Conservation (phyloP, 35 echinoderm and acorn worm species). For the Acanthaster planci region DNA sequence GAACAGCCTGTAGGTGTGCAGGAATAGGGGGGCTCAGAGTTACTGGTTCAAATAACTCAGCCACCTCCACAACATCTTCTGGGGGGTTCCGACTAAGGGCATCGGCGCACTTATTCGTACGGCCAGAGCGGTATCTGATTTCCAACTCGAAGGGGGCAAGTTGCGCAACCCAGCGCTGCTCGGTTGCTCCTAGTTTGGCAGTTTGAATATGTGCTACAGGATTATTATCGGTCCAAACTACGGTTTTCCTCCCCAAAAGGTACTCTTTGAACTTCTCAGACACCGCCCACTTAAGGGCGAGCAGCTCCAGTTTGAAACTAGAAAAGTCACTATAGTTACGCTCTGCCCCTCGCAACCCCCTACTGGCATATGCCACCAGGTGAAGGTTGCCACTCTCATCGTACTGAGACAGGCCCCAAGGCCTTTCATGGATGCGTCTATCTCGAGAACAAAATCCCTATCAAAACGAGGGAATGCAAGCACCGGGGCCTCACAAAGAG, state of each 20-base stretch:
- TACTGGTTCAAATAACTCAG: background rate
- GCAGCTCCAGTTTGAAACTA: conserved; percentile 11
- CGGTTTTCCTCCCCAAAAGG: conserved; percentile 15
- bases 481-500: conserved; percentile 13
- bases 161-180: too few species aligned
- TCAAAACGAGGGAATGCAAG: conserved; percentile 37
- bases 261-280: too few species aligned
- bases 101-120: conserved; percentile 57
- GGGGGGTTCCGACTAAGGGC: conserved; percentile 37
- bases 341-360: conserved; percentile 48
- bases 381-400: conserved; percentile 19
- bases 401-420: conserved; percentile 35
- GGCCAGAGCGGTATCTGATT: conserved; percentile 60
- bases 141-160: conserved; percentile 62
- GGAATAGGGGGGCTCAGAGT: background rate
- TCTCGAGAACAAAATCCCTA: conserved; percentile 40
- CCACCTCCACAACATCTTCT: conserved; percentile 16
- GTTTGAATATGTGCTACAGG: conserved; percentile 63
- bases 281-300: conserved; percentile 67
- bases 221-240: conserved; percentile 77
- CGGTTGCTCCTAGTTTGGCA: conserved; percentile 67
- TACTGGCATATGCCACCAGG: conserved; percentile 58
- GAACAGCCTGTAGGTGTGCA: background rate
- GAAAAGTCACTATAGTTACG: conserved; percentile 64
- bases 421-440: conserved; percentile 39